Base-by-base conservation (phyloP, 2,888 invertebrate species). In the Parnassius glacialis region DNA sequence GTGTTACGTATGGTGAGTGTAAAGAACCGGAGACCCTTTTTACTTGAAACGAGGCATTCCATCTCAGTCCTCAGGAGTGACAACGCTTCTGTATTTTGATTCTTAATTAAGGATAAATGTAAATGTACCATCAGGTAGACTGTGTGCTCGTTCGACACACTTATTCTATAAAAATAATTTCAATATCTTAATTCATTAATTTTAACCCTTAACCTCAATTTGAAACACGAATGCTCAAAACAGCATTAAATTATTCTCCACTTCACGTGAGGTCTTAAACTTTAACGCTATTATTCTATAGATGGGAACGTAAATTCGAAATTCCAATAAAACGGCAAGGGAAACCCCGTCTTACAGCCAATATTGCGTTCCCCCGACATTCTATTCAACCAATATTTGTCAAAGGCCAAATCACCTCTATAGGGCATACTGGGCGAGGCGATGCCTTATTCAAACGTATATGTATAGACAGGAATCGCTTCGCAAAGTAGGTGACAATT, bases 331-430 rank as follows among this genome's bases (percentile, higher is more conserved):
- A 80, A 79, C 69, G 68, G 64, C 71, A 74, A 75, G 63, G 71
- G 73, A 72, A 73, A 69, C 77, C 71, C 67, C 70, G 68, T 71
- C 71, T 70, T 70, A 74, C 69, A 63, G 67, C 63, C 74, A 71
- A 81, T 81, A 83, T 82, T 78, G 76, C 73, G 73, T 64, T 68
- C 67, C 76, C 74, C 53, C 59, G 56, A 81, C 83, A 83, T 83
- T 82, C 78, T 78, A 79, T 79, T 78, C 75, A 73, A 71, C 82
- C 83, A 86, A 85, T 85, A 85, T 86, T 85, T 85, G 84, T 83
- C 83, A 80, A 83, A 84, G 83, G 74, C 72, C 72, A 75, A 80
- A 79, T 80, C 79, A 80, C 75, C 73, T 75, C 69, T 71, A 64
- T 68, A 70, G 70, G 69, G 67, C 68, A 65, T 59, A 59, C 54